Percentiles rank a stretch among this genome's conserved stretches.
Evolutionary conservation across 2,113 vertebrate species (phyloP).

Genomic region (Conger conger): DNA sequence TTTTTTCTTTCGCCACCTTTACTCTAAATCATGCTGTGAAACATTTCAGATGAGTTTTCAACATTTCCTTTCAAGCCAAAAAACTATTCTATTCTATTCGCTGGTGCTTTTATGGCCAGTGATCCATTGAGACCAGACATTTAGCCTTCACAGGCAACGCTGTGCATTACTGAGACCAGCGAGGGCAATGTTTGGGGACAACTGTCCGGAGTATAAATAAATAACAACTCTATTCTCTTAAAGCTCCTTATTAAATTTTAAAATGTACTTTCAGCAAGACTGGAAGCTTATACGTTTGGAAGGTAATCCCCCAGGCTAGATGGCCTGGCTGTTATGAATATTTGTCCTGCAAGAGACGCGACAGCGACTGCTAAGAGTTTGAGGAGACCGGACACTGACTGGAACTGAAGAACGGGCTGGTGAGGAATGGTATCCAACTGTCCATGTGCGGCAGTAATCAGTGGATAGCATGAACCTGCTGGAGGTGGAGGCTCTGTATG

Average conservation of each 20-base stretch:
- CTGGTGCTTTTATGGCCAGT: slow-evolving; percentile 7
- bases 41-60: slow-evolving; percentile 17
- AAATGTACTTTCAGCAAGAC: slow-evolving; percentile 17
- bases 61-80: slow-evolving; percentile 14
- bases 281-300: slow-evolving; percentile 2
- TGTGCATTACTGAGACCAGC: not conserved
- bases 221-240: slow-evolving; percentile 35
- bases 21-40: not conserved
- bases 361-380: slow-evolving; percentile 1
- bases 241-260: slow-evolving; percentile 39
- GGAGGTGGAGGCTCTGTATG: not conserved
- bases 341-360: slow-evolving; percentile 1
- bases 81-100: slow-evolving; percentile 24
- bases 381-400: slow-evolving; percentile 4
- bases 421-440: not conserved
- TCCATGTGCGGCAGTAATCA: not conserved
- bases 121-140: slow-evolving; percentile 22
- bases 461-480: not conserved
- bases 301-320: slow-evolving; percentile 8
- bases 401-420: not conserved
- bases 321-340: not conserved
- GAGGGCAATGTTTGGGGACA: slow-evolving; percentile 33
- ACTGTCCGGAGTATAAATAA: slow-evolving; percentile 36
- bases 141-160: slow-evolving; percentile 1
- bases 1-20: not conserved